Evolutionary conservation across 1,140 invertebrate genomes (phyloP), one percentile per base, ranked within the genome.

Genomic region (Myzus persicae): DNA sequence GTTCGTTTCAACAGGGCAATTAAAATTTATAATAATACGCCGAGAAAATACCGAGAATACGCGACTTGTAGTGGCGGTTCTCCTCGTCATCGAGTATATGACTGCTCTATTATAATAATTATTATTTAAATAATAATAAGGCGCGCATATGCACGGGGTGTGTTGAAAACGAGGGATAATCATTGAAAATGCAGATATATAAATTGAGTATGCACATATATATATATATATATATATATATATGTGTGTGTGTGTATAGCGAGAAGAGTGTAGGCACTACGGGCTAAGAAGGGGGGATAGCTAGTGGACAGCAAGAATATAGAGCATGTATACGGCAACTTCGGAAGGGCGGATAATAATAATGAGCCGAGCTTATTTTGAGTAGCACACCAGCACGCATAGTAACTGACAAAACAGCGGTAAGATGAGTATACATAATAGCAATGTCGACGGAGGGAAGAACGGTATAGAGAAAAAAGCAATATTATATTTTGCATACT

Each of bases 91-190:
- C 84, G 38, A 84, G 82, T 84, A 82, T 38, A n/a, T 31, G 42
- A 88, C 42, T 87, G 84, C 84, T 87, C 42, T 44, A 44, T 88
- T 88, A n/a, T 88, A 88, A 38, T 88, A 88, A 88, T 88, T 48
- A 88, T 88, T 48, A 88, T 88, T 48, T 46, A 46, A 46, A 51
- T 88, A 48, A 51, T 89, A 51, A 89, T 89, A 89, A 89, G 87
- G 87, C n/a, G 22, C 14, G 87, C 5, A 40, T 51, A 46, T 40
- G 7, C 36, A 24, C 36, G 88, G 88, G n/a, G 46, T 36, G 88
- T 26, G 46, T 38, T 22, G n/a, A 89, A 89, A 89, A 88, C 85
- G 85, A 46, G 85, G 24, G 42, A 88, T 88, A 88, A 88, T 88
- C 85, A 88, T 88, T 31, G 31, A 88, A 46, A 88, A 88, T 88